These are phyloP conservation scores for Acanthosoma haemorrhoidale DNA, from an alignment of 2,888 invertebrate genomes.

Conservation along the genomic window DNA sequence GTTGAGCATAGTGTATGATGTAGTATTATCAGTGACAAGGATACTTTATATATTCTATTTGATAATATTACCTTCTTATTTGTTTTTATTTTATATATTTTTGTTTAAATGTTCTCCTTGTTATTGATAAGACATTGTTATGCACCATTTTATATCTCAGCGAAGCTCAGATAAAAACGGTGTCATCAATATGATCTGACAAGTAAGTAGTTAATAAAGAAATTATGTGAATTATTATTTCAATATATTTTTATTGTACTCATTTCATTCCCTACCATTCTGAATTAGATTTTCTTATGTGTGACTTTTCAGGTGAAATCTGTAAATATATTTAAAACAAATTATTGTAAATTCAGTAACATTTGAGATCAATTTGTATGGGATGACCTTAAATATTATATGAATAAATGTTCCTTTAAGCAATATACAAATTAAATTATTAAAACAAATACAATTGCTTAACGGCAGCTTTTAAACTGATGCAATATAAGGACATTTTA, in stretches of 20 bases:
- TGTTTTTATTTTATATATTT: conserved; percentile 25
- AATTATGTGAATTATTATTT: conserved; percentile 40
- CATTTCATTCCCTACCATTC: conserved; percentile 21
- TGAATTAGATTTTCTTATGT: background rate
- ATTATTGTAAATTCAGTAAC: background rate
- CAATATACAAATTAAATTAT: background rate
- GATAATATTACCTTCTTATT: conserved; percentile 30
- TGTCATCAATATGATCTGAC: conserved; percentile 40
- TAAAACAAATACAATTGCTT: conserved; percentile 7
- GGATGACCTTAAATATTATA: background rate
- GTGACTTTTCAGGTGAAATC: conserved; percentile 3
- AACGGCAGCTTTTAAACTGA: background rate
- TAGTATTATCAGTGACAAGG: conserved; percentile 49
- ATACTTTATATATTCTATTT: conserved; percentile 43
- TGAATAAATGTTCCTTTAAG: conserved; percentile 1
- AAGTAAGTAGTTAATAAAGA: conserved; percentile 39
- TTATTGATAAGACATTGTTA: conserved; percentile 46
- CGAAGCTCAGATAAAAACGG: conserved; percentile 31
- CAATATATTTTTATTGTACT: conserved; percentile 26
- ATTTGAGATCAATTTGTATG: conserved; percentile 4
- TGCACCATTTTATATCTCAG: conserved; percentile 32
- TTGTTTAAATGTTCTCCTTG: conserved; percentile 47
- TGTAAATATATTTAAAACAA: background rate
- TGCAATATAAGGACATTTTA: background rate
- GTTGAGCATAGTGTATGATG: conserved; percentile 43